These are phyloP conservation scores for Clinocottus analis DNA, from an alignment of 2,113 vertebrate species.

Conservation along the genomic window DNA sequence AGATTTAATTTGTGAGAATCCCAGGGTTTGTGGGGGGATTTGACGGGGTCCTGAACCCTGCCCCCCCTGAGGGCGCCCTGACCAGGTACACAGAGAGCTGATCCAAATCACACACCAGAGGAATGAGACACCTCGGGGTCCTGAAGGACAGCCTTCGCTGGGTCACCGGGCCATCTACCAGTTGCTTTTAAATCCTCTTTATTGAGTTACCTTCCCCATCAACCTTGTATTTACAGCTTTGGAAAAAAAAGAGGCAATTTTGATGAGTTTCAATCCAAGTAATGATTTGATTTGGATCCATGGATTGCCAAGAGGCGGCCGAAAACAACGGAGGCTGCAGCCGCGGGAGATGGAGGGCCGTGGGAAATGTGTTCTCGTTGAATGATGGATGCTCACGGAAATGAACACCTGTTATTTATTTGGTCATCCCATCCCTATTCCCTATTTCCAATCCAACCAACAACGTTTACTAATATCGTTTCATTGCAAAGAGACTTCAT, in stretches of 20 bases:
- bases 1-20: conserved; percentile 75
- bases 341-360: conserved; percentile 25
- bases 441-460: conserved; percentile 26
- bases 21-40: conserved; percentile 64
- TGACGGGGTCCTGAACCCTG: conserved; percentile 64
- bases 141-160: conserved; percentile 40
- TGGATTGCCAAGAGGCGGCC: conserved; percentile 32
- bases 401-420: conserved; percentile 37
- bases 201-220: conserved; percentile 64
- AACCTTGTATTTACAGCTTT: conserved; percentile 58
- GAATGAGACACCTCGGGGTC: conserved; percentile 45
- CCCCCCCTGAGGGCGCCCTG: conserved; percentile 27
- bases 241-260: conserved; percentile 46
- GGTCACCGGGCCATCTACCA: conserved; percentile 37
- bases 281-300: conserved; percentile 67
- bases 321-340: conserved; percentile 42
- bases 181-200: conserved; percentile 62
- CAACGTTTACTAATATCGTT: conserved; percentile 11
- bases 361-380: conserved; percentile 48
- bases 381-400: conserved; percentile 32
- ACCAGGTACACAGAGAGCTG: conserved; percentile 50
- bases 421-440: conserved; percentile 16
- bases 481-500: conserved; percentile 17
- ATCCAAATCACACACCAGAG: conserved; percentile 41
- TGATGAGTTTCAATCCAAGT: conserved; percentile 50